Conservation (phyloP, 2,113 vertebrate species). For the Ceuthmochares aereus region DNA sequence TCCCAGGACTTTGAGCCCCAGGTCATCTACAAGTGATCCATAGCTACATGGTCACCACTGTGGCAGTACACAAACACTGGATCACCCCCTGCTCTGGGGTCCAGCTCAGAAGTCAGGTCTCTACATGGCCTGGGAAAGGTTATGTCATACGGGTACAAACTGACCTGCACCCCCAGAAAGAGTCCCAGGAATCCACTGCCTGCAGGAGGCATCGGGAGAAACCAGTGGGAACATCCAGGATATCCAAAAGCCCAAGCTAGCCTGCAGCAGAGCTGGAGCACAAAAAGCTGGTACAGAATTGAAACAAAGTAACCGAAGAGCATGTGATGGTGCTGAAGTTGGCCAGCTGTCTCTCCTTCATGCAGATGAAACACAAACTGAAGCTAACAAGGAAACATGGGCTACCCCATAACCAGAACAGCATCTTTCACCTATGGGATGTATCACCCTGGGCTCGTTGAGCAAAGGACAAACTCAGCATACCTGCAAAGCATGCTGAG, state of each 20-base stretch:
- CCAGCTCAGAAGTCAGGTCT: neutral
- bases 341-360: fast-evolving
- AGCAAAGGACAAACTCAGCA: fast-evolving
- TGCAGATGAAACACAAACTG: neutral
- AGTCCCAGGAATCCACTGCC: neutral
- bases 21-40: neutral
- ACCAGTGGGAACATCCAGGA: neutral
- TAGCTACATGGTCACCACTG: neutral
- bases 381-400: neutral
- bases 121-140: neutral
- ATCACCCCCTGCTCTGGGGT: neutral
- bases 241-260: neutral
- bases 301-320: neutral
- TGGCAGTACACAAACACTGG: fast-evolving
- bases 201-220: neutral
- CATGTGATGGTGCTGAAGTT: neutral
- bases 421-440: neutral
- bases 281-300: neutral
- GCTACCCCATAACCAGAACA: neutral
- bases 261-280: neutral
- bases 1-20: neutral
- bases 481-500: fast-evolving
- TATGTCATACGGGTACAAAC: fast-evolving
- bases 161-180: neutral
- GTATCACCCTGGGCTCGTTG: neutral